Percentiles rank a stretch among this genome's conserved stretches.
Conservation (phyloP, 2,113 vertebrate species). For the Istiophorus platypterus region DNA sequence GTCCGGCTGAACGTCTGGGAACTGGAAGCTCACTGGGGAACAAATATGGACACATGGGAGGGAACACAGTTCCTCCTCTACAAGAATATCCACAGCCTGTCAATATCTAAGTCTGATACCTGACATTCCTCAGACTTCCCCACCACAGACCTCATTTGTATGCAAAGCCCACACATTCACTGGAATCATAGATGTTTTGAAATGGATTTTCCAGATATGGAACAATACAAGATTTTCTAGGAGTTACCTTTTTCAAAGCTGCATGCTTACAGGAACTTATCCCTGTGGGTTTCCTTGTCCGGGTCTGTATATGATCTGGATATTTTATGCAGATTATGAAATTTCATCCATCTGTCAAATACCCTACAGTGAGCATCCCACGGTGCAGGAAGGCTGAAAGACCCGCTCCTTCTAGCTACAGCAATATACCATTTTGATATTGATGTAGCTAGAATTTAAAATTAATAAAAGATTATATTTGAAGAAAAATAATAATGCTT, state of each 20-base stretch:
- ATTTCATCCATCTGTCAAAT: background rate
- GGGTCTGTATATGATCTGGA: conserved; percentile 12
- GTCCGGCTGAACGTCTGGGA: conserved; percentile 12
- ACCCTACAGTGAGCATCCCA: background rate
- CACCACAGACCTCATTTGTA: conserved; percentile 23
- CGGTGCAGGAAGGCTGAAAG: background rate
- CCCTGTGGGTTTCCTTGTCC: background rate
- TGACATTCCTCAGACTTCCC: conserved; percentile 42
- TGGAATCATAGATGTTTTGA: conserved; percentile 36
- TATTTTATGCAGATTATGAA: background rate
- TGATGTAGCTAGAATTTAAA: no score
- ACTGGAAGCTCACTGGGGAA: background rate
- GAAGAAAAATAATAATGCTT: no score
- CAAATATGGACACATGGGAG: background rate
- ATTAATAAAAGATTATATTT: no score
- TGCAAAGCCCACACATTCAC: conserved; percentile 42
- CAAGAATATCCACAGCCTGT: conserved; percentile 29
- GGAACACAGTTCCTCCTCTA: conserved; percentile 21
- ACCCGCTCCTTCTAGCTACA: background rate
- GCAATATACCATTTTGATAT: no score
- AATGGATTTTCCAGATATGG: conserved; percentile 55
- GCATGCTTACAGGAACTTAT: conserved; percentile 5
- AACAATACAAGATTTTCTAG: conserved; percentile 31
- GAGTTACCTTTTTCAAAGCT: conserved; percentile 23
- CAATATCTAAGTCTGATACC: conserved; percentile 20